phyloP scores from a whole-genome alignment of 2,888 invertebrate genomes.

The Branchinecta sandiegonensis region DNA sequence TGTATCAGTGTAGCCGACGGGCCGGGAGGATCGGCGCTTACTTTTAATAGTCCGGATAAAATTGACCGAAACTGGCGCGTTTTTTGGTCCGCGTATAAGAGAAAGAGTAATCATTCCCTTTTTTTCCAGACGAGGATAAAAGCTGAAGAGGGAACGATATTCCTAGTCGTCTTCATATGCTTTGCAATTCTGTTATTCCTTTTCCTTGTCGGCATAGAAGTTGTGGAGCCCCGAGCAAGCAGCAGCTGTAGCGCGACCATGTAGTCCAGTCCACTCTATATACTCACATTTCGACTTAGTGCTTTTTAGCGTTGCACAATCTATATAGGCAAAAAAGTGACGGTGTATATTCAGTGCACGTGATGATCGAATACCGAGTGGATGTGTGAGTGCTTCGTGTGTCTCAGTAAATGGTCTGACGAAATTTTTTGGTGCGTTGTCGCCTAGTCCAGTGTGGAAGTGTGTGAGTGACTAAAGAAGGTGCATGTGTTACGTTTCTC shows the following conservation, averaged over 20 bases:
- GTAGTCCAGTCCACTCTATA: constrained; percentile 4
- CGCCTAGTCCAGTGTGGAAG: no score
- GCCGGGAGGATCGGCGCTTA: no score
- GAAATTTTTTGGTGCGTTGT: no score
- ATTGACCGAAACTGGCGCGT: background rate
- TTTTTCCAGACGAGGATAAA: background rate
- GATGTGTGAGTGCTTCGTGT: no score
- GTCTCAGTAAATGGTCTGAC: no score
- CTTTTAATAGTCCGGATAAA: no score
- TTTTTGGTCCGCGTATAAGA: background rate
- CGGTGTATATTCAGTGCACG: no score
- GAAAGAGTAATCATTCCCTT: background rate
- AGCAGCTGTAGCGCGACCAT: constrained; percentile 10
- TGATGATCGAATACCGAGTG: no score
- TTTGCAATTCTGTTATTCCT: background rate
- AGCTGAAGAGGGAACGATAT: background rate
- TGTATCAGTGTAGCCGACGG: no score
- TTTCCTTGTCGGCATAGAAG: constrained; percentile 2
- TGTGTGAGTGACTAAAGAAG: no score
- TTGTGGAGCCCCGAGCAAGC: background rate
- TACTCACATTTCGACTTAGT: background rate
- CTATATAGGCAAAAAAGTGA: background rate
- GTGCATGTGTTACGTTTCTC: no score
- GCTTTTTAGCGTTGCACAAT: constrained; percentile 14
- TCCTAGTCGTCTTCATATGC: background rate